Evolutionary conservation across 2,888 invertebrate genomes (phyloP).

Genomic region (Pediacus dermestoides): DNA sequence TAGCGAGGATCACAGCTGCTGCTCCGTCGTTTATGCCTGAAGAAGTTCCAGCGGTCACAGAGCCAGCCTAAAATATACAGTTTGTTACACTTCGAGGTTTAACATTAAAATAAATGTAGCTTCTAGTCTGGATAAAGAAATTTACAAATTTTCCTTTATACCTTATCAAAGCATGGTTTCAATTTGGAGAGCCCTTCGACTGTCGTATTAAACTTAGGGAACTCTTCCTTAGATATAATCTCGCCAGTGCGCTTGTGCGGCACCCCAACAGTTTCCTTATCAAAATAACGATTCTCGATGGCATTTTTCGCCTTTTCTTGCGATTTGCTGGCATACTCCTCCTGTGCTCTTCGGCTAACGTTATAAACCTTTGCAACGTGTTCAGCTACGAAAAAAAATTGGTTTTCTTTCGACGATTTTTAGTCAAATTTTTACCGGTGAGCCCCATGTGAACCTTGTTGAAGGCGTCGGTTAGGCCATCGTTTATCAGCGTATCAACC

Average conservation of each 20-base stretch:
- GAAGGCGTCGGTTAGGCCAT: slow-evolving; percentile 75
- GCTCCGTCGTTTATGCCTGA: slow-evolving; percentile 88
- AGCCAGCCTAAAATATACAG: slow-evolving; percentile 53
- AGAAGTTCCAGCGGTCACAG: slow-evolving; percentile 76
- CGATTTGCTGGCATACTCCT: slow-evolving; percentile 63
- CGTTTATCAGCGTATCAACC: slow-evolving; percentile 63
- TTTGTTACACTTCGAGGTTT: slow-evolving; percentile 1
- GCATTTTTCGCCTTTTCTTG: slow-evolving; percentile 64
- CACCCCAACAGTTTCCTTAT: slow-evolving; percentile 69
- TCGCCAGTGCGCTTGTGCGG: slow-evolving; percentile 34
- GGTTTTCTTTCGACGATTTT: slow-evolving; percentile 7
- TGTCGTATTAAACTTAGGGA: slow-evolving; percentile 61
- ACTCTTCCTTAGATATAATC: slow-evolving; percentile 63
- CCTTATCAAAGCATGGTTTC: slow-evolving; percentile 59
- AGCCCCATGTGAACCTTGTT: slow-evolving; percentile 73
- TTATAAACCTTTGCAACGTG: slow-evolving; percentile 66
- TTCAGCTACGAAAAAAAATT: slow-evolving; percentile 57
- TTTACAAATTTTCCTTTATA: slow-evolving; percentile 7
- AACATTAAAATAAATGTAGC: slow-evolving; percentile 5
- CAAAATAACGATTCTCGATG: slow-evolving; percentile 60
- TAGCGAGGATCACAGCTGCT: slow-evolving; percentile 75
- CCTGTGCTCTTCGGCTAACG: slow-evolving; percentile 67
- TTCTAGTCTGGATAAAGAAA: slow-evolving; percentile 37
- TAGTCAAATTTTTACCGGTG: slow-evolving; percentile 56
- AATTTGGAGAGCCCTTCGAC: slow-evolving; percentile 60